Conservation (phyloP, 2,888 invertebrate species). For the Resseliella maxima region DNA sequence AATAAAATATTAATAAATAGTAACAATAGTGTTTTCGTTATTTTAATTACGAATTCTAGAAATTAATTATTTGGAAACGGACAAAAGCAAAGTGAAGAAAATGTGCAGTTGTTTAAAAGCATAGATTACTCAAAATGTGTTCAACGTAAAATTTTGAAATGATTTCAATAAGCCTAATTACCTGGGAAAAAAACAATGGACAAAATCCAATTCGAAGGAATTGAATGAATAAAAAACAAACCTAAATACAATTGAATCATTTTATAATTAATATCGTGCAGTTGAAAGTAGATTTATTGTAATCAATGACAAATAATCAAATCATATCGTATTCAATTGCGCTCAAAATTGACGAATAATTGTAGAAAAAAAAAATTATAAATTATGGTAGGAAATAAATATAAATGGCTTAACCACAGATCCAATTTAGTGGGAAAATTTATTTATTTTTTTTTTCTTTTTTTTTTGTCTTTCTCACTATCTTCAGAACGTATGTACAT, state of each 20-base stretch:
- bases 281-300: constrained; percentile 35
- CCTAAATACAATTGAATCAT: not conserved
- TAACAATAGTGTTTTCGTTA: constrained; percentile 25
- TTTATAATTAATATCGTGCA: not conserved
- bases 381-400: not conserved
- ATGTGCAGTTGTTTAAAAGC: not conserved
- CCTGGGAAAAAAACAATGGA: not conserved
- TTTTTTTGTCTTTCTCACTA: too few relatives aligned
- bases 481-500: too few relatives aligned
- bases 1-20: not conserved
- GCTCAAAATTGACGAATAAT: not conserved
- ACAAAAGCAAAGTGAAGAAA: not conserved
- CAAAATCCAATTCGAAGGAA: not conserved
- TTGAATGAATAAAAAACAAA: not conserved
- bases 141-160: not conserved
- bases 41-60: not conserved
- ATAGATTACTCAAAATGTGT: constrained; percentile 7
- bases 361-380: not conserved
- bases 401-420: not conserved
- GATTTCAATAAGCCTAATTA: not conserved
- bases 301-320: constrained; percentile 19
- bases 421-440: not conserved
- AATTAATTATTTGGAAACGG: not conserved
- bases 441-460: too few relatives aligned
- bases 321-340: not conserved